These are phyloP conservation scores for Drosophila parthenogenetica DNA, from an alignment of 2,888 invertebrate genomes.

Conservation along the genomic window DNA sequence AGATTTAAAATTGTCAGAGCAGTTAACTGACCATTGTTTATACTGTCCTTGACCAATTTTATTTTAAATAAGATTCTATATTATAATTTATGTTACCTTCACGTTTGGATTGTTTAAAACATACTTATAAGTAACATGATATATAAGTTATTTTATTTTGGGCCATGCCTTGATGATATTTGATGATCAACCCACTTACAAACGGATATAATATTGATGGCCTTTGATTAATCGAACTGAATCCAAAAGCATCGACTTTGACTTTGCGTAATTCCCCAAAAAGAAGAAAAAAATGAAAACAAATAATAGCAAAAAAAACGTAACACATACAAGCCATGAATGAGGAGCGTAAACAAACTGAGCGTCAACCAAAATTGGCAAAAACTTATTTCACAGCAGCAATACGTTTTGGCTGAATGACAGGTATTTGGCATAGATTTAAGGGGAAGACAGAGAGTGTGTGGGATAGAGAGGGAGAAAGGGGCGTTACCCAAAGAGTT, in stretches of 20 bases:
- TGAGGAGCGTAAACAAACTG: conserved; percentile 49
- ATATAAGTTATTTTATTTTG: not conserved
- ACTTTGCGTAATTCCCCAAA: conserved; percentile 63
- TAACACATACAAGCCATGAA: conserved; percentile 22
- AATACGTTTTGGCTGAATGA: conserved; percentile 49
- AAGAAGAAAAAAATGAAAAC: conserved; percentile 15
- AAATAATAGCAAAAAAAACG: not conserved
- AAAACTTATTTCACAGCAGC: conserved; percentile 24
- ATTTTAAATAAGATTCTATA: not conserved
- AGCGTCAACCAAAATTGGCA: conserved; percentile 20
- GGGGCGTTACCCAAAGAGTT: conserved; percentile 55
- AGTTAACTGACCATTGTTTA: no score
- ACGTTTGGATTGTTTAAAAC: not conserved
- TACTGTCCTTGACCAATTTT: no score
- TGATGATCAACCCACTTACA: conserved; percentile 30
- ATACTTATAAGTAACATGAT: not conserved
- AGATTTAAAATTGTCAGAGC: no score
- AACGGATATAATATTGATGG: conserved; percentile 53
- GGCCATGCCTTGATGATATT: conserved; percentile 23
- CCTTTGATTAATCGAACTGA: conserved; percentile 53
- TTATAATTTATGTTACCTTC: not conserved
- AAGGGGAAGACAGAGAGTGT: conserved; percentile 7
- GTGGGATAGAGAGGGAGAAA: conserved; percentile 1
- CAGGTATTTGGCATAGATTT: conserved; percentile 75
- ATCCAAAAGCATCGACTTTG: conserved; percentile 41